Evolutionary conservation across 2,888 invertebrate species (phyloP).

Genomic region (Brachyopa scutellaris): DNA sequence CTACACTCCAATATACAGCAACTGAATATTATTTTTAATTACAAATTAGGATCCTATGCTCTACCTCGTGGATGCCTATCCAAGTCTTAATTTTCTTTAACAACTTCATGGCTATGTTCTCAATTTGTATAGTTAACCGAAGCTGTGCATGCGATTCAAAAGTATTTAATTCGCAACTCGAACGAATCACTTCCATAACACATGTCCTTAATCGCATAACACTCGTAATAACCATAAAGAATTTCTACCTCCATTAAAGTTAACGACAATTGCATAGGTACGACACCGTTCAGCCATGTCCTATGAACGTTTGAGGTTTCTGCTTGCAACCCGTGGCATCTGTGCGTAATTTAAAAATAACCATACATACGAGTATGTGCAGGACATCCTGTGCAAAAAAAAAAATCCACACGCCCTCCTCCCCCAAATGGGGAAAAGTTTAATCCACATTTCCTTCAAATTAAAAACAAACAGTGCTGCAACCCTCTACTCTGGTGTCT

Average conservation of each 20-base stretch:
- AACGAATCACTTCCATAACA: conserved; percentile 37
- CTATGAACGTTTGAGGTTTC: conserved; percentile 9
- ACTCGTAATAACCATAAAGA: conserved; percentile 54
- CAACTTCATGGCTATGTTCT: conserved; percentile 2
- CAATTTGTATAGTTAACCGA: conserved; percentile 9
- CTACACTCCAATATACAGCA: too few relatives aligned
- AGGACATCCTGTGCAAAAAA: conserved; percentile 5
- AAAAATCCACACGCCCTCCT: background rate
- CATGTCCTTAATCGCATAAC: conserved; percentile 59
- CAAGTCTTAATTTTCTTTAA: background rate
- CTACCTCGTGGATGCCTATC: background rate
- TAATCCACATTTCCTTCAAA: conserved; percentile 44
- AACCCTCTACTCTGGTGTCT: background rate
- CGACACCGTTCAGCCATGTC: background rate
- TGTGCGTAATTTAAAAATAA: conserved; percentile 28
- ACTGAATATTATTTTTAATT: too few relatives aligned
- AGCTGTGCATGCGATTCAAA: conserved; percentile 29
- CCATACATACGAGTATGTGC: too few relatives aligned
- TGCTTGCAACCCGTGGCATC: background rate
- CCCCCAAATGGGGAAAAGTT: background rate
- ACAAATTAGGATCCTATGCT: too few relatives aligned
- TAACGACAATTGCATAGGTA: conserved; percentile 46
- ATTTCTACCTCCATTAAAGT: conserved; percentile 47
- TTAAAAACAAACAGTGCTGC: conserved; percentile 60
- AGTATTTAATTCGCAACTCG: conserved; percentile 33